Percentiles rank a stretch among this genome's conserved stretches.
phyloP scores from a whole-genome alignment of 2,797 vertebrate genomes.

The Pseudochirops corinnae region DNA sequence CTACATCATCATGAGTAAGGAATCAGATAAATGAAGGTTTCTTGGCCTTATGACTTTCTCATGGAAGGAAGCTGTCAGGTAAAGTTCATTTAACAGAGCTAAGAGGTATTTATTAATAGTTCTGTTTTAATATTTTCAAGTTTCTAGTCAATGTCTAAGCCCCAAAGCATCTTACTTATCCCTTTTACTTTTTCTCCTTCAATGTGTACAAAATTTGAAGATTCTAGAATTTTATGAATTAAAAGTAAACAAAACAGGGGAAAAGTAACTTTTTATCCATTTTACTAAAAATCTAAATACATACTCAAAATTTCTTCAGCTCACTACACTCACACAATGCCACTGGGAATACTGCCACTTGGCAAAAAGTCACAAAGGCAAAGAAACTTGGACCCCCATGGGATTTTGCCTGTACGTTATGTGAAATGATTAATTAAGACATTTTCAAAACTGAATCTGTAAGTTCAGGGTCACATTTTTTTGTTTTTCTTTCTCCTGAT shows the following conservation, averaged over 20 bases:
- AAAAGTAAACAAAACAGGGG: neutral
- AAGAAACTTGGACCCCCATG: neutral
- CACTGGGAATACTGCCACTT: neutral
- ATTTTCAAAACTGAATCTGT: neutral
- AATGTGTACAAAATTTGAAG: neutral
- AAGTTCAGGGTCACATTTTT: conserved; percentile 45
- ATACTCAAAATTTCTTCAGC: neutral
- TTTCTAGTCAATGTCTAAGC: neutral
- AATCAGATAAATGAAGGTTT: neutral
- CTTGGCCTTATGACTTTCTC: neutral
- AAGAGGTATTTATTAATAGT: neutral
- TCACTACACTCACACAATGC: rapidly evolving
- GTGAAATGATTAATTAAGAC: neutral
- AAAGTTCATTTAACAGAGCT: no score
- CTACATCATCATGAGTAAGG: neutral
- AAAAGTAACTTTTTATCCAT: neutral
- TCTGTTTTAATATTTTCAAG: neutral
- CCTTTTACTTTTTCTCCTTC: conserved; percentile 6
- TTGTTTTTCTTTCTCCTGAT: neutral
- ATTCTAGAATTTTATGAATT: neutral
- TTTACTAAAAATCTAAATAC: neutral
- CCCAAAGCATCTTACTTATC: neutral
- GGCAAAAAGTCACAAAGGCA: rapidly evolving
- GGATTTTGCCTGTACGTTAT: neutral
- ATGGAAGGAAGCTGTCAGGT: neutral